phyloP scores from a whole-genome alignment of 35 echinoderm and acorn worm species.

The Apostichopus japonicus region DNA sequence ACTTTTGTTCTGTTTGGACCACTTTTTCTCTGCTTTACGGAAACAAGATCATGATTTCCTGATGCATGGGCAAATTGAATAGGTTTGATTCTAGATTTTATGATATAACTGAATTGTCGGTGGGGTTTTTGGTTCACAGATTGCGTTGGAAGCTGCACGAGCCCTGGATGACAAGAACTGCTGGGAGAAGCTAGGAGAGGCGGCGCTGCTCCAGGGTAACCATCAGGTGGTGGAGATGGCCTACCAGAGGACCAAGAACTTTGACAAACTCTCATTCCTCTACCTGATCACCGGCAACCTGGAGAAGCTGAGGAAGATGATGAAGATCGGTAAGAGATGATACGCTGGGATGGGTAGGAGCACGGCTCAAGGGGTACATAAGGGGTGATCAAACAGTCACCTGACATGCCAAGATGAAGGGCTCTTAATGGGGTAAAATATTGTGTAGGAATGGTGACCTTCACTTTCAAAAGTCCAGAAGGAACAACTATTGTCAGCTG shows the following conservation, averaged over 20 bases:
- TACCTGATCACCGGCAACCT: constrained; percentile 98
- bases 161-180: constrained; percentile 96
- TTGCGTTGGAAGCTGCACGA: constrained; percentile 89
- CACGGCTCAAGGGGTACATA: no score
- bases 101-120: no score
- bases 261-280: constrained; percentile 98
- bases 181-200: constrained; percentile 99
- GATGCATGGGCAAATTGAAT: neutral
- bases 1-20: no score
- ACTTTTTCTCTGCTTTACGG: no score
- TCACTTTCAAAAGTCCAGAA: no score
- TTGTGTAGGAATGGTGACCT: no score
- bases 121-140: constrained; percentile 27
- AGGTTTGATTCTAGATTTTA: neutral
- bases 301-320: constrained; percentile 99
- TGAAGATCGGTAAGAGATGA: constrained; percentile 91
- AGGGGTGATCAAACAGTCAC: no score
- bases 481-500: no score
- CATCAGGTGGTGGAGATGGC: constrained; percentile 99
- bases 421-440: no score
- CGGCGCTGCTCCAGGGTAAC: constrained; percentile 93
- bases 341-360: no score
- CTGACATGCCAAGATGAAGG: no score
- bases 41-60: no score
- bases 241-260: constrained; percentile 99